Conservation (phyloP, 2,797 vertebrate species). For the Gymnothorax javanicus region DNA sequence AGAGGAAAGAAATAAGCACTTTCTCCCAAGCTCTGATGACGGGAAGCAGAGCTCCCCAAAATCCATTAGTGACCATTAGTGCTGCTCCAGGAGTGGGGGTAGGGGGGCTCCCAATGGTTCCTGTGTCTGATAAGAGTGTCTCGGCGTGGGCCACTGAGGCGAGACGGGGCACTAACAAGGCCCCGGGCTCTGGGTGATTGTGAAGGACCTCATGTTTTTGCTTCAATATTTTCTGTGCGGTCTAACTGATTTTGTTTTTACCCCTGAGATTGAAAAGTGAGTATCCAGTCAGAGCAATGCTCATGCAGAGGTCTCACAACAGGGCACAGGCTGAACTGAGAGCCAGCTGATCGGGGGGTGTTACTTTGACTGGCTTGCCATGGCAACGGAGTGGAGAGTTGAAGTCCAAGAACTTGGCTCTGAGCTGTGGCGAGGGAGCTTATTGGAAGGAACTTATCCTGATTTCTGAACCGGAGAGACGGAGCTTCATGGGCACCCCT, state of each 20-base stretch:
- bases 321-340: not conserved
- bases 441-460: not conserved
- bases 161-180: slow-evolving; percentile 1
- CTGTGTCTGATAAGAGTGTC: slow-evolving; percentile 18
- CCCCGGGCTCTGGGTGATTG: not conserved
- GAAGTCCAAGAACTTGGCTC: not conserved
- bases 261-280: not conserved
- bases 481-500: not conserved
- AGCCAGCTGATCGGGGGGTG: not conserved
- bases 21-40: slow-evolving; percentile 12
- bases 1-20: not conserved
- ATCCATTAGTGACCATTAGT: slow-evolving; percentile 22
- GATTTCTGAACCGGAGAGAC: slow-evolving; percentile 1
- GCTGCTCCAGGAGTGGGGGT: slow-evolving; percentile 3
- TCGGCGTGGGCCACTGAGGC: not conserved
- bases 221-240: not conserved
- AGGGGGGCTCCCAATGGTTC: not conserved
- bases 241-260: not conserved
- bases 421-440: not conserved
- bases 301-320: not conserved
- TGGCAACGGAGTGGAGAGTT: not conserved
- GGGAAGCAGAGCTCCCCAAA: slow-evolving; percentile 19
- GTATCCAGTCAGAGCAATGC: not conserved
- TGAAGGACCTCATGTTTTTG: not conserved
- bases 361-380: not conserved